These are phyloP conservation scores for Oenanthe melanoleuca DNA, from an alignment of 2,113 vertebrate species.

Conservation along the genomic window DNA sequence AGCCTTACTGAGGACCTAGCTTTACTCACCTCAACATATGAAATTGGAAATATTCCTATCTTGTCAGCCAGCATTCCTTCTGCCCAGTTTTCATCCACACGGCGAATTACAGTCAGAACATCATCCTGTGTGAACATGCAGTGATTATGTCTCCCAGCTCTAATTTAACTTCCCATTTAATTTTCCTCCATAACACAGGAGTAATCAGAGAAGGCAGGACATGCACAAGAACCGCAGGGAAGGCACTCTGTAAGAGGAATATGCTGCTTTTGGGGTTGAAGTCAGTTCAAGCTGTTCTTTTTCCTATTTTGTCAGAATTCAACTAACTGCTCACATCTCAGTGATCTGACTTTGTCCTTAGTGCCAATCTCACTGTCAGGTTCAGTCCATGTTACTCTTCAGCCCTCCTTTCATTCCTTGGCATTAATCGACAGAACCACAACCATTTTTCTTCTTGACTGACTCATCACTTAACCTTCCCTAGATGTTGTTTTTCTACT, in stretches of 20 bases:
- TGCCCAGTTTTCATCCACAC: conserved; percentile 99
- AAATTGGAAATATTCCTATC: conserved; percentile 99
- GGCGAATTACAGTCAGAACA: conserved; percentile 95
- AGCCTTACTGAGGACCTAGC: not conserved
- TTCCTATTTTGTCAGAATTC: not conserved
- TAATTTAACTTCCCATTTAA: not conserved
- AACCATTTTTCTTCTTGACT: not conserved
- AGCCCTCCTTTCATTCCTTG: not conserved
- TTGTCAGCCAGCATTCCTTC: conserved; percentile 99
- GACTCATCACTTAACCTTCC: not conserved
- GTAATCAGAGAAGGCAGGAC: not conserved
- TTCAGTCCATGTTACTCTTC: not conserved
- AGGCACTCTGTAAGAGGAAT: not conserved
- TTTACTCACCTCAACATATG: conserved; percentile 93
- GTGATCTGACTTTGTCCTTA: not conserved
- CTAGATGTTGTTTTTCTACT: not conserved
- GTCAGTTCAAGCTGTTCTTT: not conserved
- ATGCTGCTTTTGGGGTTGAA: not conserved
- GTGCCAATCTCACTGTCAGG: not conserved
- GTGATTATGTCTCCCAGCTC: conserved; percentile 21
- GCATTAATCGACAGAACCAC: not conserved
- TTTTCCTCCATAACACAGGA: not conserved
- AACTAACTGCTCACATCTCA: not conserved
- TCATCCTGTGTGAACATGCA: conserved; percentile 86
- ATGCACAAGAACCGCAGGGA: not conserved